phyloP scores from a whole-genome alignment of 2,888 invertebrate species.

The Caenorhabditis wallacei region DNA sequence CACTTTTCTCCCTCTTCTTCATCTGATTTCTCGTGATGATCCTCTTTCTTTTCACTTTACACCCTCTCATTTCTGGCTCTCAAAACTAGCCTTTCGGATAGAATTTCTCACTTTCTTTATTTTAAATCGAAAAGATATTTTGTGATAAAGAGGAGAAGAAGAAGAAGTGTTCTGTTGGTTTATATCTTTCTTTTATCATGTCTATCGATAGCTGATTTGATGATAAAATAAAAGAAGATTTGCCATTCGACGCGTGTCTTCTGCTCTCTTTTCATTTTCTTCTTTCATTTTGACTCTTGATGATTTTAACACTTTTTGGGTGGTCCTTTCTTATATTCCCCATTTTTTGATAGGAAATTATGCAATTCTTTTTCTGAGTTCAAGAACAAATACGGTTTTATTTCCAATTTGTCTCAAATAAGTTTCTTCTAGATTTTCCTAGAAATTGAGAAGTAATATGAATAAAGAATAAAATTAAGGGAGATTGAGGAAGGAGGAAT shows the following conservation, averaged over 20 bases:
- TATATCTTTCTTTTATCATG: slow-evolving; percentile 17
- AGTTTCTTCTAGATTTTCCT: too few species aligned
- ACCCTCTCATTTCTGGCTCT: background rate
- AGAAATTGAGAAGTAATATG: too few species aligned
- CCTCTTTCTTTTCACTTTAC: slow-evolving; percentile 5
- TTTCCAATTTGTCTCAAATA: too few species aligned
- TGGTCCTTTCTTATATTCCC: background rate
- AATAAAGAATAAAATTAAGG: too few species aligned
- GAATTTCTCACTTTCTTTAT: slow-evolving; percentile 17
- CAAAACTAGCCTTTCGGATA: background rate
- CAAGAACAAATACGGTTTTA: too few species aligned
- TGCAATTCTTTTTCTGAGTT: too few species aligned
- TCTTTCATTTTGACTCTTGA: too few species aligned
- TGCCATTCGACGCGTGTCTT: slow-evolving; percentile 45
- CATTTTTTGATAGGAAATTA: too few species aligned
- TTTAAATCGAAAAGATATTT: background rate
- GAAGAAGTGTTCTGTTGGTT: slow-evolving; percentile 8
- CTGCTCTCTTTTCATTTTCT: background rate
- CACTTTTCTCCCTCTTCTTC: background rate
- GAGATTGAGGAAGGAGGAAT: too few species aligned
- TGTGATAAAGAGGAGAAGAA: background rate
- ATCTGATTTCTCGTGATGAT: background rate
- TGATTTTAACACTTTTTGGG: background rate
- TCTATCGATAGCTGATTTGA: background rate
- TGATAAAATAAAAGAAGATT: background rate